Percentiles rank a stretch among this genome's conserved stretches.
Conservation (phyloP, 2,888 invertebrate genomes). For the Halictus ligatus region DNA sequence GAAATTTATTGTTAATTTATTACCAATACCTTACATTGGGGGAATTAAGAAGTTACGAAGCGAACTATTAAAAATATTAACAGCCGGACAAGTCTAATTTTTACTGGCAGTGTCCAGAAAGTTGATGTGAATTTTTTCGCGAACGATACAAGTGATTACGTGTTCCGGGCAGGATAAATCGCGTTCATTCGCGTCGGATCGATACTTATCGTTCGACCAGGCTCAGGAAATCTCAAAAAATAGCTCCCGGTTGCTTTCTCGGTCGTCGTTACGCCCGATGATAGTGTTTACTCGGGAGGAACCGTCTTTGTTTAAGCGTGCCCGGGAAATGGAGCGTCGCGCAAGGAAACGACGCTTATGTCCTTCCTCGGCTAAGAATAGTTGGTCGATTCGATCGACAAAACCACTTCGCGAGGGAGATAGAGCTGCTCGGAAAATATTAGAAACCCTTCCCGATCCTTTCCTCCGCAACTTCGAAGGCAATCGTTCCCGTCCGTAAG, state of each 20-base stretch:
- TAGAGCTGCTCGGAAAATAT: conserved; percentile 46
- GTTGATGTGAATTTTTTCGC: too few species aligned
- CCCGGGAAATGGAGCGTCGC: conserved; percentile 25
- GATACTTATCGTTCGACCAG: not conserved
- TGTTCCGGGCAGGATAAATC: not conserved
- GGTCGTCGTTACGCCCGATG: conserved; percentile 3
- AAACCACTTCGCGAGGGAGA: conserved; percentile 1
- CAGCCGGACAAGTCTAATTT: too few species aligned
- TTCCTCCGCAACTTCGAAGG: conserved; percentile 14
- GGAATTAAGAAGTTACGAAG: too few species aligned
- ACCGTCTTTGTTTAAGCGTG: conserved; percentile 1
- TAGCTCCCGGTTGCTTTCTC: not conserved
- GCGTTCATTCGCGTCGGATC: not conserved
- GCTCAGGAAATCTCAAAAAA: conserved; percentile 13
- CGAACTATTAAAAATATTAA: too few species aligned
- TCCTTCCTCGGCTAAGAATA: conserved; percentile 32
- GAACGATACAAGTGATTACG: not conserved
- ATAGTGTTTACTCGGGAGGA: conserved; percentile 13
- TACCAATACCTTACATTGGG: too few species aligned
- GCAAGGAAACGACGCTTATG: conserved; percentile 22
- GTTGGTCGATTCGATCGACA: conserved; percentile 46
- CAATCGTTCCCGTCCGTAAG: conserved; percentile 8
- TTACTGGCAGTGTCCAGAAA: too few species aligned
- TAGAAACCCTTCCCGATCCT: conserved; percentile 47
- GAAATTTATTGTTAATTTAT: too few species aligned